Conservation (phyloP, 1,140 invertebrate species). For the Leptinotarsa texana region DNA sequence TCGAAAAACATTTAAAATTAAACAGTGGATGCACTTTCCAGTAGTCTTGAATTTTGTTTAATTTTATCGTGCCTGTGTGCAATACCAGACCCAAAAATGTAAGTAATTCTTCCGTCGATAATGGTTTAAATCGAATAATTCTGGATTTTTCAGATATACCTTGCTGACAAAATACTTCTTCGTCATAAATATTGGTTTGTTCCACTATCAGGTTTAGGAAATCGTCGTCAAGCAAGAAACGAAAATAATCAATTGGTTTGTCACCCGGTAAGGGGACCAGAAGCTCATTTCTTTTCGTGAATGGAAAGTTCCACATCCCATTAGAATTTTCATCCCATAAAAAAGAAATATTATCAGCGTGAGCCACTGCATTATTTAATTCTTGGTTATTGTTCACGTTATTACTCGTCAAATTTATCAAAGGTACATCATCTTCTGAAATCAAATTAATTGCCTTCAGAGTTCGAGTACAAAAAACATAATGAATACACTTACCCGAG, state of each 20-base stretch:
- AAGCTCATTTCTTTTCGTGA: conserved; percentile 1
- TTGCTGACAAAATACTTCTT: conserved; percentile 7
- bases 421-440: background rate
- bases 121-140: conserved; percentile 9
- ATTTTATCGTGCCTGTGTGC: background rate
- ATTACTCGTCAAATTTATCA: background rate
- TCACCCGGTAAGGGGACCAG: conserved; percentile 14
- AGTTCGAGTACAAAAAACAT: too few relatives aligned
- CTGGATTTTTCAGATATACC: conserved; percentile 8
- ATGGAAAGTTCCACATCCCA: conserved; percentile 30
- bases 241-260: conserved; percentile 18
- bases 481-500: too few relatives aligned
- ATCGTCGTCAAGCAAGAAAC: background rate
- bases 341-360: background rate
- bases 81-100: conserved; percentile 15
- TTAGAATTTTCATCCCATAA: background rate
- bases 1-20: background rate
- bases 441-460: background rate
- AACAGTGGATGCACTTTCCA: conserved; percentile 1
- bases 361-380: conserved; percentile 2
- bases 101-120: conserved; percentile 17
- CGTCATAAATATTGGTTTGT: conserved; percentile 24
- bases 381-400: background rate
- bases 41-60: background rate
- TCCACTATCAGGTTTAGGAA: conserved; percentile 25